Percentiles rank a stretch among this genome's conserved stretches.
Evolutionary conservation across 2,113 vertebrate species (phyloP).

Genomic region (Hemibagrus wyckioides): DNA sequence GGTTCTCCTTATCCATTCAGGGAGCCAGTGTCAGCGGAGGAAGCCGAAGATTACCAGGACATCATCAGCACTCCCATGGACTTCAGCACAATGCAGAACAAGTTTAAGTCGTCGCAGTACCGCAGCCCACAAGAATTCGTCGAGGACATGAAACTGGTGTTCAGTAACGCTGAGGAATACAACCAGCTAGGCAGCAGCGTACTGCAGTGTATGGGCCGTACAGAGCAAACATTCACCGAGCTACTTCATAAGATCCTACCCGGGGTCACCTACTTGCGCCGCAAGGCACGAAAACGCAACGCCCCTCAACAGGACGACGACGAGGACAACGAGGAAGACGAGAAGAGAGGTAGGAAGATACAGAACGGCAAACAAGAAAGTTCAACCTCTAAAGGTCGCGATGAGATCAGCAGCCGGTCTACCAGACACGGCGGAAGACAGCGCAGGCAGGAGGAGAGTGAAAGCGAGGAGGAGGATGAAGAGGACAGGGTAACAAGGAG

Average conservation of each 20-base stretch:
- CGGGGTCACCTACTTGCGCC: conserved; percentile 83
- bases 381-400: background rate
- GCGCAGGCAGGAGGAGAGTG: conserved; percentile 56
- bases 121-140: conserved; percentile 87
- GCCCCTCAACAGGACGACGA: conserved; percentile 39
- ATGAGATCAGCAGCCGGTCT: conserved; percentile 25
- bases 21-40: conserved; percentile 89
- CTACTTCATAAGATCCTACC: conserved; percentile 91
- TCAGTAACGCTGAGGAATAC: conserved; percentile 92
- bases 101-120: conserved; percentile 84
- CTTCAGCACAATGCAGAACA: conserved; percentile 92
- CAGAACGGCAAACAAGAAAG: conserved; percentile 64
- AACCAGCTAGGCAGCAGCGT: conserved; percentile 87
- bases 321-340: conserved; percentile 13
- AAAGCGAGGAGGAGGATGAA: conserved; percentile 54
- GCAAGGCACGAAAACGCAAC: conserved; percentile 79
- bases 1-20: conserved; percentile 64
- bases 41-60: conserved; percentile 92
- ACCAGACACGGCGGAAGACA: conserved; percentile 18
- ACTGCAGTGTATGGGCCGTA: conserved; percentile 87
- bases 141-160: conserved; percentile 90
- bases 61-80: conserved; percentile 92
- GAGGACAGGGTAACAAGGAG: conserved; percentile 56
- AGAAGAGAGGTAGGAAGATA: conserved; percentile 58
- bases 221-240: conserved; percentile 86